These are phyloP conservation scores for Channa maculata DNA, from an alignment of 2,113 vertebrate genomes.

Conservation along the genomic window DNA sequence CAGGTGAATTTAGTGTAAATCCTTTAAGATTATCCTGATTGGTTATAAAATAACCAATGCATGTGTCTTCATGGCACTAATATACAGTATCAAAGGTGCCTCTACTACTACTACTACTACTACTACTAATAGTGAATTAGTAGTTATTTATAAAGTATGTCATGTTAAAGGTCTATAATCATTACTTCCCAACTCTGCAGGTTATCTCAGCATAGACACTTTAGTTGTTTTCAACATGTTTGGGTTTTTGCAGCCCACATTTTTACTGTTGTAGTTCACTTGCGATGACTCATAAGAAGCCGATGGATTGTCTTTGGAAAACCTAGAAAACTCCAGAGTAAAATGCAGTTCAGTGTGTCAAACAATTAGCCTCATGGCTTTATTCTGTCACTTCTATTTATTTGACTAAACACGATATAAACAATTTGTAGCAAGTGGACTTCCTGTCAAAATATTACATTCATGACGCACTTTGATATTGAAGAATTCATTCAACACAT, in stretches of 20 bases:
- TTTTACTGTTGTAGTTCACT: too few relatives aligned
- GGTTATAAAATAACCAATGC: slow-evolving; percentile 50
- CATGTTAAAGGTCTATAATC: too few relatives aligned
- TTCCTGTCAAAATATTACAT: neutral
- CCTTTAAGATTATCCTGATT: slow-evolving; percentile 63
- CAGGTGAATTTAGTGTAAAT: slow-evolving; percentile 63
- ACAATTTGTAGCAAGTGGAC: neutral
- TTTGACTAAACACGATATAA: neutral
- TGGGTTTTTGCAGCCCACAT: too few relatives aligned
- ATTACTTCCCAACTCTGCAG: too few relatives aligned
- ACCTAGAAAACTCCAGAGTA: neutral
- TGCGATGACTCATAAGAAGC: neutral
- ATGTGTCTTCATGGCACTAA: slow-evolving; percentile 35
- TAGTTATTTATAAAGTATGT: too few relatives aligned
- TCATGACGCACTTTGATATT: neutral
- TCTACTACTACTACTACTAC: neutral
- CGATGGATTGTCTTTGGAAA: neutral
- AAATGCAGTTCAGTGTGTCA: neutral
- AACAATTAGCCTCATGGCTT: neutral
- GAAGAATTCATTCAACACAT: neutral
- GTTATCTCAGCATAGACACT: too few relatives aligned
- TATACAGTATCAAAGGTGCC: neutral
- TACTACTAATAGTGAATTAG: neutral
- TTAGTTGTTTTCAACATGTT: too few relatives aligned
- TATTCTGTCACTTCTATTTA: neutral